Conservation (phyloP, 2,888 invertebrate genomes). For the Alloscopus bannaensis region DNA sequence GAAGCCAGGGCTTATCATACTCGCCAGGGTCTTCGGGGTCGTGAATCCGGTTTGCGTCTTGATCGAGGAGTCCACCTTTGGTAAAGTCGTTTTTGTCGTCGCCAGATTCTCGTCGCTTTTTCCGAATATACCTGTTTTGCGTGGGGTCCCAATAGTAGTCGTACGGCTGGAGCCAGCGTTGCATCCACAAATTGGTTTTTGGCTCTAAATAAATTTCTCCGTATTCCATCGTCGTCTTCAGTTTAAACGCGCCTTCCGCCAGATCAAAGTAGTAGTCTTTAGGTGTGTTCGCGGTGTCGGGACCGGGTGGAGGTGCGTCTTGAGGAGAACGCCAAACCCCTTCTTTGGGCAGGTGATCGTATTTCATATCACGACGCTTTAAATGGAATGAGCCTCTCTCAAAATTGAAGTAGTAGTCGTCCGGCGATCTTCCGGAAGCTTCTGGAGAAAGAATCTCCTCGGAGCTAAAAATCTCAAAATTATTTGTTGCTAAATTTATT, state of each 20-base stretch:
- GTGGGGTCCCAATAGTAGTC: constrained; percentile 56
- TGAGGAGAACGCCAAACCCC: constrained; percentile 43
- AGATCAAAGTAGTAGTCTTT: constrained; percentile 44
- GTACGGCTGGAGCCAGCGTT: constrained; percentile 41
- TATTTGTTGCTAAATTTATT: not conserved
- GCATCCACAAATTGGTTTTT: constrained; percentile 55
- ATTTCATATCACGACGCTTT: constrained; percentile 25
- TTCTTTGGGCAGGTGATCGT: constrained; percentile 37
- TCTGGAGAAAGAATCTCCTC: constrained; percentile 54
- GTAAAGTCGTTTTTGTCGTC: not conserved
- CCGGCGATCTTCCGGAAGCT: constrained; percentile 40
- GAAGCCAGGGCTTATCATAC: constrained; percentile 58
- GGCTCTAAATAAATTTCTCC: constrained; percentile 48
- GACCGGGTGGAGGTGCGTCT: not conserved
- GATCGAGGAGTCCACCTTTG: not conserved
- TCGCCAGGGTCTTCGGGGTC: constrained; percentile 5
- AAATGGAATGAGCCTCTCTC: constrained; percentile 16
- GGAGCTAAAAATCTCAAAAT: constrained; percentile 4
- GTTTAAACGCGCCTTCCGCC: constrained; percentile 40
- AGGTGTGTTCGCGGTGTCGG: not conserved
- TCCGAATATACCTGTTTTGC: constrained; percentile 43
- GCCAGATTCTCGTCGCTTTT: constrained; percentile 22
- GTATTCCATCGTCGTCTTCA: constrained; percentile 40
- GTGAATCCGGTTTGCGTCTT: not conserved
- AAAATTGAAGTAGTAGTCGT: constrained; percentile 54